Base-by-base conservation (phyloP, 2,888 invertebrate species). In the Dasysyrphus albostriatus region DNA sequence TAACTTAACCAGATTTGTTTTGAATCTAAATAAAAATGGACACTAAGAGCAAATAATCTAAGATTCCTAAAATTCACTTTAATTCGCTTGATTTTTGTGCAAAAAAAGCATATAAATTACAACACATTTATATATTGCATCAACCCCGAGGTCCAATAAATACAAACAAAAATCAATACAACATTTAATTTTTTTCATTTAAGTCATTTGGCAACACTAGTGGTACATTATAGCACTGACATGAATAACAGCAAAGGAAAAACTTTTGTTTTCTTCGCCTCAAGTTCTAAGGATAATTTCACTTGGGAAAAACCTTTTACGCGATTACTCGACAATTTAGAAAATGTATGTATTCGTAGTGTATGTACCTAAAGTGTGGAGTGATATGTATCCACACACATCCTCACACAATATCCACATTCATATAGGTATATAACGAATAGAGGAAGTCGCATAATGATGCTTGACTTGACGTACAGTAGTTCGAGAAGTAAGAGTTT, bases 311-410 rank as follows among this genome's bases (percentile, higher is more conserved):
- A 72, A 83, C 79, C 74, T 75, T 80, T 80, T 80, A 75, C 83
- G 58, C 80, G 80, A 83, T 80, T 80, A 78, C 80, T 83, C 70
- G 65, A 75, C 49, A 83, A 79, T 80, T 80, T 70, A 51, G 65
- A 80, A 51, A 74, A 79, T 56, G 39, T 67, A 59, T 3, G 3
- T 39, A 7, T 0, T 39, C 5, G 1, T 0, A 9, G 19, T 3
- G 2, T 24, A 14, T 6, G 0, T 8, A 32, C 1, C 5, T 29
- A 19, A 67, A 72, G 44, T 65, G 19, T 24, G 34, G 19, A 79
- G 47, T 72, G 56, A 44, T 16, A 49, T 49, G 39, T 47, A 73
- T 65, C 56, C 34, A 56, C 10, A 51, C 1, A 12, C 51, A 19
- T 9, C 6, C 42, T 19, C 49, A 63, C 14, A 24, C 24, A 2